Percentiles rank a stretch among this genome's conserved stretches.
phyloP scores from a whole-genome alignment of 2,797 vertebrate species.

The Adrianichthys oophorus region DNA sequence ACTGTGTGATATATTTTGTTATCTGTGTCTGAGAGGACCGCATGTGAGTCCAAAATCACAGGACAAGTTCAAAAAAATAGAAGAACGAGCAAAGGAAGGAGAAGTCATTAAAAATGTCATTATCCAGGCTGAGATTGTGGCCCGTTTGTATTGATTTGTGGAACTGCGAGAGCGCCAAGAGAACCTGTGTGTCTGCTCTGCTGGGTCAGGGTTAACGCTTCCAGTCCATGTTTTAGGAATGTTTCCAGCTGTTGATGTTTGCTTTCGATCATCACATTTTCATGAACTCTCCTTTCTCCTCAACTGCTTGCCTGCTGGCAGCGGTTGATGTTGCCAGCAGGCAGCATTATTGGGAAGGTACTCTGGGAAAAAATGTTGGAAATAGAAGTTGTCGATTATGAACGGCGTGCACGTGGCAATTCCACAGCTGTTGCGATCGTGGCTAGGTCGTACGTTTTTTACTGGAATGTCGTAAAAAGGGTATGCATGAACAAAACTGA shows the following conservation, averaged over 20 bases:
- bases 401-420: too few species aligned
- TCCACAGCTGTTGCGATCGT: too few species aligned
- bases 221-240: conserved; percentile 2
- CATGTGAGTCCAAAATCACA: conserved; percentile 8
- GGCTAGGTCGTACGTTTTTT: too few species aligned
- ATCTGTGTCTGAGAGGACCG: background rate
- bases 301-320: too few species aligned
- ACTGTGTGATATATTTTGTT: background rate
- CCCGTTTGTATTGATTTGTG: conserved; percentile 39
- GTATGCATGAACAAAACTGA: too few species aligned
- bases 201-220: conserved; percentile 3
- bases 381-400: too few species aligned
- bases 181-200: conserved; percentile 12
- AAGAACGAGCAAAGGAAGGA: background rate
- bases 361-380: too few species aligned
- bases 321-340: too few species aligned
- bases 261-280: conserved; percentile 1
- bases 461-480: too few species aligned
- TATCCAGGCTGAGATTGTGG: conserved; percentile 49
- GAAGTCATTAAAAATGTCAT: conserved; percentile 53
- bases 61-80: conserved; percentile 23
- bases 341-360: too few species aligned
- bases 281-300: too few species aligned
- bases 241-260: conserved; percentile 1
- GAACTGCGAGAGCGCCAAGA: conserved; percentile 32